Percentiles rank a stretch among this genome's conserved stretches.
Conservation (phyloP, 2,113 vertebrate genomes). For the Bagarius yarrelli region DNA sequence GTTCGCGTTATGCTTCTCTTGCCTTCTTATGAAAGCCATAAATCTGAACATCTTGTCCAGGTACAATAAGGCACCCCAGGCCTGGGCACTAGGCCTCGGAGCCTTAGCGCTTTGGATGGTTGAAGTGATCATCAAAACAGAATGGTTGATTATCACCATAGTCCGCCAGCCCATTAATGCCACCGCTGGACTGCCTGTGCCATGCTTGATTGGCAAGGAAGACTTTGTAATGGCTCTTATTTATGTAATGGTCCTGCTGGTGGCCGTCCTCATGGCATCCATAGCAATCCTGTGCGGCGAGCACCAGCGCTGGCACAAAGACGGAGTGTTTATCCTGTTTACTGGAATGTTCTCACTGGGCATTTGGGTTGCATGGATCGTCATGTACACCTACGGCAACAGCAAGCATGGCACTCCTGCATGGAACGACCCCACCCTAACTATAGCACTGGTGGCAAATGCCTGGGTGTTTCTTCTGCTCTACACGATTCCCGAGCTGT, state of each 20-base stretch:
- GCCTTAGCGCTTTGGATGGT: slow-evolving; percentile 79
- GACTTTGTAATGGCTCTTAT: slow-evolving; percentile 93
- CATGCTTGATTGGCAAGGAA: slow-evolving; percentile 77
- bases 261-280: slow-evolving; percentile 65
- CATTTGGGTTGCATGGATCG: slow-evolving; percentile 89
- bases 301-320: slow-evolving; percentile 77
- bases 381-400: slow-evolving; percentile 90
- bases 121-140: slow-evolving; percentile 88
- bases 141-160: slow-evolving; percentile 92
- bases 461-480: slow-evolving; percentile 83
- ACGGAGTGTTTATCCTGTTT: slow-evolving; percentile 73
- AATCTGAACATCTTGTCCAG: slow-evolving; percentile 79
- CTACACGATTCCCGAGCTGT: slow-evolving; percentile 83
- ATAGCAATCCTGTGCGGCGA: slow-evolving; percentile 72
- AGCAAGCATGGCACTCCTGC: slow-evolving; percentile 24
- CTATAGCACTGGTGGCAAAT: slow-evolving; percentile 84
- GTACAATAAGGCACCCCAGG: slow-evolving; percentile 66
- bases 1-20: slow-evolving; percentile 87
- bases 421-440: slow-evolving; percentile 90
- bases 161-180: slow-evolving; percentile 58
- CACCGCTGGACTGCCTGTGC: slow-evolving; percentile 25
- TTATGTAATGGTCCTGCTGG: slow-evolving; percentile 87
- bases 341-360: slow-evolving; percentile 71
- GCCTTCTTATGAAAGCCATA: slow-evolving; percentile 79
- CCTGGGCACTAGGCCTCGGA: slow-evolving; percentile 73